A percentile compares a stretch with the other conserved stretches of the same genome.
Evolutionary conservation across 2,113 vertebrate species (phyloP).

Genomic region (Leptobrachium ailaonicum): DNA sequence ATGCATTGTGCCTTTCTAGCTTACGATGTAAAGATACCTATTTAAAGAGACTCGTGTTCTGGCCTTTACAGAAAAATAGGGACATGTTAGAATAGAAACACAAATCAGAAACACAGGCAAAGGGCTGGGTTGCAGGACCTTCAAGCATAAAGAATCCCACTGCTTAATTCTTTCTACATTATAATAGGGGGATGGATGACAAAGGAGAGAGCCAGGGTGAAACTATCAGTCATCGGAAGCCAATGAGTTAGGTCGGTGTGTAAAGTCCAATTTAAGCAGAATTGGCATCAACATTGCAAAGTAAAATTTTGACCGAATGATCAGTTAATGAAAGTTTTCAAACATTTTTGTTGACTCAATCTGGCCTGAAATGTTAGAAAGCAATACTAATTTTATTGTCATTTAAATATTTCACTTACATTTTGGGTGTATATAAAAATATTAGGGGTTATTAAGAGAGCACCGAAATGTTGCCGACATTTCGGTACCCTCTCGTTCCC

Average conservation of each 20-base stretch:
- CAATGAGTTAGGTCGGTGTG: background rate
- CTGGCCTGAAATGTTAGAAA: too few relatives aligned
- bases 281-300: too few relatives aligned
- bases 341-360: too few relatives aligned
- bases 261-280: background rate
- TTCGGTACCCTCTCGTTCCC: too few relatives aligned
- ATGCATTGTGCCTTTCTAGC: background rate
- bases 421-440: too few relatives aligned
- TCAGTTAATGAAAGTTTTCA: too few relatives aligned
- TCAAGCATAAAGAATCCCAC: background rate
- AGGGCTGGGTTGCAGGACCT: conserved; percentile 6
- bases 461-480: too few relatives aligned
- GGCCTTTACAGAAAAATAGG: background rate
- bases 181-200: conserved; percentile 1
- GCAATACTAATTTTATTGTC: too few relatives aligned
- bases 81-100: conserved; percentile 14
- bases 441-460: too few relatives aligned
- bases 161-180: background rate
- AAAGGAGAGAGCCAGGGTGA: background rate
- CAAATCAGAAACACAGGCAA: conserved; percentile 13
- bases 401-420: too few relatives aligned
- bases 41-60: conserved; percentile 17
- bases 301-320: too few relatives aligned
- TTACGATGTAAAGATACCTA: conserved; percentile 10
- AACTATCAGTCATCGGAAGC: background rate